A percentile compares a stretch with the other conserved stretches of the same genome.
phyloP scores from a whole-genome alignment of 2,888 invertebrate genomes.

The Drosophila mulleri region DNA sequence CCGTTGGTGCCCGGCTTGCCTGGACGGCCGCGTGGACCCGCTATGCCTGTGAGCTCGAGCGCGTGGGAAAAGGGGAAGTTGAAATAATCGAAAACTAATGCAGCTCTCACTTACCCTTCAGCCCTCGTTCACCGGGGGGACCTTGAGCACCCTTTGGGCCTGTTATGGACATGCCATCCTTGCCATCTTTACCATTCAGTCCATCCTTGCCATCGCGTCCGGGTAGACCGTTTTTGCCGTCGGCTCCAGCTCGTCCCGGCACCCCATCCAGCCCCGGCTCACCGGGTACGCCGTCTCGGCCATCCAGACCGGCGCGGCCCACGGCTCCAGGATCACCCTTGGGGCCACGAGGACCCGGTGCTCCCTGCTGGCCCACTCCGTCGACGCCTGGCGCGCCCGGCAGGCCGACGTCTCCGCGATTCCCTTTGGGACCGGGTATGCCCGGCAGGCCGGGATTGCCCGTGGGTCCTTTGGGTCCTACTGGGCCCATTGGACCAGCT shows the following conservation, averaged over 20 bases:
- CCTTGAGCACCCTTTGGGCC: constrained; percentile 90
- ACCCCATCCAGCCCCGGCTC: constrained; percentile 94
- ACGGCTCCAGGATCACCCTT: constrained; percentile 87
- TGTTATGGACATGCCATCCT: constrained; percentile 84
- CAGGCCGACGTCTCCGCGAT: constrained; percentile 88
- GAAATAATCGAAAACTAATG: background rate
- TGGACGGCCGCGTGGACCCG: constrained; percentile 90
- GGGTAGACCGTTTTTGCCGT: constrained; percentile 91
- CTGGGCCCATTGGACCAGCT: constrained; percentile 87
- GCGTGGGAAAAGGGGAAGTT: background rate
- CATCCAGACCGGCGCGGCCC: constrained; percentile 92
- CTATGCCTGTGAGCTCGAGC: constrained; percentile 72
- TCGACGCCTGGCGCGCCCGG: constrained; percentile 88
- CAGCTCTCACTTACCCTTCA: constrained; percentile 86
- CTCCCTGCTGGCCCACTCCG: constrained; percentile 81
- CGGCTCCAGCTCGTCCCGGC: constrained; percentile 93
- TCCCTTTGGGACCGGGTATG: constrained; percentile 89
- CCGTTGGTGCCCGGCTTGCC: constrained; percentile 91
- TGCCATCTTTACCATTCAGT: constrained; percentile 90
- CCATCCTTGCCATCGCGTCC: constrained; percentile 86
- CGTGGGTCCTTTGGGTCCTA: constrained; percentile 88
- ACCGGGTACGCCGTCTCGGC: constrained; percentile 95
- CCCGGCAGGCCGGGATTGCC: constrained; percentile 86
- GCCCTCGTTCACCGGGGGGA: constrained; percentile 90
- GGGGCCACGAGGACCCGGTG: constrained; percentile 82